Evolutionary conservation across 2,797 vertebrate species (phyloP), one percentile per base, ranked within the genome.

Genomic region (Galaxias olidus): DNA sequence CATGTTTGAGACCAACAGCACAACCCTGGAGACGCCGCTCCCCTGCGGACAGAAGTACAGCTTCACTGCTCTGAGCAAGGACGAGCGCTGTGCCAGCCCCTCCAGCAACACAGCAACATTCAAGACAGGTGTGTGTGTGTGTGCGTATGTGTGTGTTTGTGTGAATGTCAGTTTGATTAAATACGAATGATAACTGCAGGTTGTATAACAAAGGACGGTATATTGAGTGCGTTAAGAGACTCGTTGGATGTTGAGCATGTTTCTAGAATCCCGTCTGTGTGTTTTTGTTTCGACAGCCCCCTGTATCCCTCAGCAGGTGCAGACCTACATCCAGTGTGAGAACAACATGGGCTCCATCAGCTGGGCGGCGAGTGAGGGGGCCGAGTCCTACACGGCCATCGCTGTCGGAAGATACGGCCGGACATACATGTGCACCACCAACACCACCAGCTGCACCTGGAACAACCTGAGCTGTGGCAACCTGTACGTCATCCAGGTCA

Each of bases 41-140:
- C 78, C 66, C 8, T 94, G 93, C 20, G 93, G 93, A 81, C 92
- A 92, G 46, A 66, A 71, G 6, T 93, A 86, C 63, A 90, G 11
- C 52, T 84, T 93, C 63, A 87, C 76, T 0, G 85, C 92, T 7
- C 55, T 51, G n/a, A 81, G 86, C 11, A 69, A 72, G 61, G 81
- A 80, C 12, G 52, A 81, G 9, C 43, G 1, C 15, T 93, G 92
- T 56, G 63, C 68, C 54, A 87, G 92, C 30, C 13, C 52, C 0
- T 8, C 57, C 59, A 92, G 91, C 58, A 1, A 10, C 8, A 30
- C 81, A 1, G 18, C 54, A 12, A 1, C 71, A 18, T 83, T 86
- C 75, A 88, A 73, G 30, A 87, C 86, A 51, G 82, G 93, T 94
- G 76, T 19, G 70, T 10, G 45, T n/a, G n/a, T n/a, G n/a, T n/a